phyloP scores from a whole-genome alignment of 2,113 vertebrate species.

The Urocitellus parryii region DNA sequence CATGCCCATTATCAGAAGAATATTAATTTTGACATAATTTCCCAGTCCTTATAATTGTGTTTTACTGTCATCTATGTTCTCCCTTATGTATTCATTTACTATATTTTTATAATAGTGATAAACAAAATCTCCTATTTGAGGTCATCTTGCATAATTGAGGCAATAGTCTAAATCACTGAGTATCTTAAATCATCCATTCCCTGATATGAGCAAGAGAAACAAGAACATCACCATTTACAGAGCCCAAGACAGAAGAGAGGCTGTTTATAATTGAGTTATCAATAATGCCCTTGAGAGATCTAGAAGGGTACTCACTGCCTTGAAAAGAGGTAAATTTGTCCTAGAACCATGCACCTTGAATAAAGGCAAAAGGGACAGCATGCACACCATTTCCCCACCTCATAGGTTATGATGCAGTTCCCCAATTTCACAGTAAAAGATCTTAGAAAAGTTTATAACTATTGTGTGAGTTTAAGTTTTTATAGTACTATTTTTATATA shows the following conservation, averaged over 20 bases:
- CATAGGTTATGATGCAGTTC: not conserved
- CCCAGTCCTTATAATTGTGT: slow-evolving; percentile 23
- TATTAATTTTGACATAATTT: slow-evolving; percentile 67
- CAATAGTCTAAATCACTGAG: not conserved
- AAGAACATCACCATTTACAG: not conserved
- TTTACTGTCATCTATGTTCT: slow-evolving; percentile 45
- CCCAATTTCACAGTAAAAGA: not conserved
- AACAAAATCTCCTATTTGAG: slow-evolving; percentile 27
- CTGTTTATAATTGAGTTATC: not conserved
- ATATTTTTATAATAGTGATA: slow-evolving; percentile 22
- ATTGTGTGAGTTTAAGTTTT: not conserved
- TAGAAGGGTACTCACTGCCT: not conserved
- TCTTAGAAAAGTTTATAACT: not conserved
- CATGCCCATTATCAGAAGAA: slow-evolving; percentile 20
- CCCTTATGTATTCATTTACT: slow-evolving; percentile 36
- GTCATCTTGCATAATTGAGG: slow-evolving; percentile 1
- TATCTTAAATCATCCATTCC: not conserved
- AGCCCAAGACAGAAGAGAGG: not conserved
- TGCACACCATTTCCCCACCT: not conserved
- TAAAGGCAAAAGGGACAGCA: not conserved
- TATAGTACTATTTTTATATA: not conserved
- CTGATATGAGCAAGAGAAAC: not conserved
- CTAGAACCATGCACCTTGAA: not conserved
- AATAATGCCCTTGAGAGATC: not conserved
- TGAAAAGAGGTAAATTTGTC: not conserved